Evolutionary conservation across 1,140 invertebrate genomes (phyloP).

Genomic region (Wiebesia pumilae): DNA sequence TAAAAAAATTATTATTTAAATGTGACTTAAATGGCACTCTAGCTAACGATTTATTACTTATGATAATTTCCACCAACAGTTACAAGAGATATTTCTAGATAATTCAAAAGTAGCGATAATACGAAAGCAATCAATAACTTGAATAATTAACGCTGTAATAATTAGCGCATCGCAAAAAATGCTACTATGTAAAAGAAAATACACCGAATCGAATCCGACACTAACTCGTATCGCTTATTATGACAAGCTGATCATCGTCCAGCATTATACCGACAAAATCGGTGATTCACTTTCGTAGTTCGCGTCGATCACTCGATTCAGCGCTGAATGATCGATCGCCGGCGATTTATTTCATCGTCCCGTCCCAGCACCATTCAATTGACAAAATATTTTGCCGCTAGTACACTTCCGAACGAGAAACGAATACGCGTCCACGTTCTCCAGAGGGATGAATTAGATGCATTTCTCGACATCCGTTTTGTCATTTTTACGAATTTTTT

Average conservation of each 20-base stretch:
- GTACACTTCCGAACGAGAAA: slow-evolving; percentile 12
- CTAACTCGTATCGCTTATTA: slow-evolving; percentile 49
- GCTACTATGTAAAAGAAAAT: background rate
- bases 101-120: slow-evolving; percentile 35
- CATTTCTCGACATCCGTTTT: background rate
- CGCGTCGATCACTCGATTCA: background rate
- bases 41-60: slow-evolving; percentile 31
- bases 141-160: slow-evolving; percentile 36
- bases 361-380: background rate
- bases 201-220: background rate
- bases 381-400: slow-evolving; percentile 50
- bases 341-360: slow-evolving; percentile 39
- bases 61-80: slow-evolving; percentile 24
- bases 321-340: slow-evolving; percentile 44
- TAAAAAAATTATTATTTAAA: slow-evolving; percentile 11
- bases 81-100: slow-evolving; percentile 20
- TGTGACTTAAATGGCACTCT: background rate
- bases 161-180: slow-evolving; percentile 15
- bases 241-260: slow-evolving; percentile 48
- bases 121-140: slow-evolving; percentile 27
- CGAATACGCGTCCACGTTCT: background rate
- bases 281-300: slow-evolving; percentile 46
- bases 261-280: slow-evolving; percentile 42
- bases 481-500: background rate
- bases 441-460: background rate